Base-by-base conservation (phyloP, 2,888 invertebrate genomes). In the Drosophila hamatofila region DNA sequence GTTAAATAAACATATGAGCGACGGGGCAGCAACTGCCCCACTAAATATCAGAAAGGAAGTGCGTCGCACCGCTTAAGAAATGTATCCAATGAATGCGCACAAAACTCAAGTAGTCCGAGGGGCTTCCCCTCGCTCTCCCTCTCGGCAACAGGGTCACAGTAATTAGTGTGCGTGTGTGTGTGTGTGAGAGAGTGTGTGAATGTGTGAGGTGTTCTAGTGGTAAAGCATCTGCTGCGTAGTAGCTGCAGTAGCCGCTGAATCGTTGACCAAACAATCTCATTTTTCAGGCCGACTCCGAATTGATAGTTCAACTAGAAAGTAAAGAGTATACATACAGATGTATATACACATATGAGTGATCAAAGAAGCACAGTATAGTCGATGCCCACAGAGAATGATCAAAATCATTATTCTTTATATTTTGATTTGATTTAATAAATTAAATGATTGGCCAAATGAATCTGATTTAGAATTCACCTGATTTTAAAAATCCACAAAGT, bases 31-130 rank as follows among this genome's bases (percentile, higher is more conserved):
- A 63, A 69, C 65, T 82, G 86, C 80, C 70, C 80, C 80, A 88
- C 80, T 76, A 81, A 83, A 78, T 73, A 68, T 71, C 66, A 49
- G 61, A 83, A 75, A 81, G 81, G 81, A 87, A 87, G 76, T 79
- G 72, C 85, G 65, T 72, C 61, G 83, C 83, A 65, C 69, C 83
- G 86, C 89, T 73, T 77, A 69, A 71, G 68, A 80, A 89, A 89
- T 83, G 65, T 64, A 74, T 74, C 67, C 81, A 78, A 78, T 81
- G 78, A 81, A 70, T 80, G 64, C 77, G 81, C 73, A 80, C 44
- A 77, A 80, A 79, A 80, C 63, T 79, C 81, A 80, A 79, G 78
- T 78, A 80, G 70, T 62, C 56, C 52, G 56, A 68, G 59, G 33
- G 33, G 21, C 35, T 16, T 16, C 8, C 18, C 30, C 27, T 11